Evolutionary conservation across 2,113 vertebrate species (phyloP), one percentile per base, ranked within the genome.

Genomic region (Thalassarche chlororhynchos): DNA sequence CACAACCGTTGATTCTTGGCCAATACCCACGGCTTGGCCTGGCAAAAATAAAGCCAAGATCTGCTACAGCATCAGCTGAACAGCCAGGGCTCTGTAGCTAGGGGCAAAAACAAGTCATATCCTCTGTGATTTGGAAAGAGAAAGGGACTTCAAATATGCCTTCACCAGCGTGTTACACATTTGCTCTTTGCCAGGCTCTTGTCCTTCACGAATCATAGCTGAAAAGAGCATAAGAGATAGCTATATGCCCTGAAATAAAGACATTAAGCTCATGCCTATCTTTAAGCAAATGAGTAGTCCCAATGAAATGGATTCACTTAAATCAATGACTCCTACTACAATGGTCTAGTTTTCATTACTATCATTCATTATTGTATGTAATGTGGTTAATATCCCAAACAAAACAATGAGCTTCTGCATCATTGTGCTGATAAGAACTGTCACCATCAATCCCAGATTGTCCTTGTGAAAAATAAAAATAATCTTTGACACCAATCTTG

Each of bases 161-260:
- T 51, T 7, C 74, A 61, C 8, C 40, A 25, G 18, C 2, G 8
- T 3, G 5, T 47, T n/a, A 7, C 12, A 7, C 6, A 2, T n/a
- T 46, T 66, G 21, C 34, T 68, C 69, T 34, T 66, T 66, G 75
- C 25, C 57, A 47, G 79, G 32, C 32, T 81, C 32, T 71, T 18
- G 31, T 38, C 38, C 42, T 58, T 52, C 76, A 78, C 34, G 69
- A 47, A 38, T 42, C 34, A 20, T 4, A 44, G 65, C 69, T 29
- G 32, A 17, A 17, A 44, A 38, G 24, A 68, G 21, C 11, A 3
- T 3, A 16, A 70, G 29, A 29, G 18, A 25, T 2, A n/a, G 17
- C 17, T 29, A 4, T 4, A 23, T 8, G 31, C 31, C 38, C 34
- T 28, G 17, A 64, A 87, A 75, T 23, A 12, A 36, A 78, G 38